Evolutionary conservation across 2,113 vertebrate genomes (phyloP).

Genomic region (Riparia riparia): DNA sequence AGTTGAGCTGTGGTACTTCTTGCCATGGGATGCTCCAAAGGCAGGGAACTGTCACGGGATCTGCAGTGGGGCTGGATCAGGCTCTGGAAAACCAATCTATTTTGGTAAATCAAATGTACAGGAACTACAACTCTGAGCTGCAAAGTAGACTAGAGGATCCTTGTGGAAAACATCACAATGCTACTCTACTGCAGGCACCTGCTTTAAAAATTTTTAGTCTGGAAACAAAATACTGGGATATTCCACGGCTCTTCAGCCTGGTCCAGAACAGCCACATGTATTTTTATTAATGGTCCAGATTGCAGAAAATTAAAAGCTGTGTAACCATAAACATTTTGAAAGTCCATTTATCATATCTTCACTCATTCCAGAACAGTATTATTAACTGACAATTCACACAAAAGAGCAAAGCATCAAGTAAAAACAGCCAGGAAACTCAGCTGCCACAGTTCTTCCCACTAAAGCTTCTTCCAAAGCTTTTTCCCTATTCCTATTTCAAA

Average conservation of each 20-base stretch:
- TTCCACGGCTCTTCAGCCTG: not conserved
- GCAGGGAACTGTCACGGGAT: not conserved
- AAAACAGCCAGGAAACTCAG: not conserved
- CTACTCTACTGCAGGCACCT: not conserved
- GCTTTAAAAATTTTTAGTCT: not conserved
- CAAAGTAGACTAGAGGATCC: not conserved
- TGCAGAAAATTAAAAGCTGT: not conserved
- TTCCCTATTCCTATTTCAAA: not conserved
- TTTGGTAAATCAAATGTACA: not conserved
- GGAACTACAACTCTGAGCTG: not conserved
- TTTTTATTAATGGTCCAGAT: not conserved
- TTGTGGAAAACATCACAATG: not conserved
- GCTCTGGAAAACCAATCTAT: not conserved
- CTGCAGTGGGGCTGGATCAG: accelerated
- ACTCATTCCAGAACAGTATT: not conserved
- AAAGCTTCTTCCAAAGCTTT: not conserved
- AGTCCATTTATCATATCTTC: not conserved
- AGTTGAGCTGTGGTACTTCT: not conserved
- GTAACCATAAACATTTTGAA: not conserved
- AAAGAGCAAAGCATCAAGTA: not conserved
- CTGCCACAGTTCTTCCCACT: not conserved
- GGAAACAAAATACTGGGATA: not conserved
- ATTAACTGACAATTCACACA: not conserved
- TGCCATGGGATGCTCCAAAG: not conserved
- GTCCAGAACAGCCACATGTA: not conserved